Percentiles rank a stretch among this genome's conserved stretches.
Evolutionary conservation across 2,888 invertebrate genomes (phyloP).

Genomic region (Boloria euphrosyne): DNA sequence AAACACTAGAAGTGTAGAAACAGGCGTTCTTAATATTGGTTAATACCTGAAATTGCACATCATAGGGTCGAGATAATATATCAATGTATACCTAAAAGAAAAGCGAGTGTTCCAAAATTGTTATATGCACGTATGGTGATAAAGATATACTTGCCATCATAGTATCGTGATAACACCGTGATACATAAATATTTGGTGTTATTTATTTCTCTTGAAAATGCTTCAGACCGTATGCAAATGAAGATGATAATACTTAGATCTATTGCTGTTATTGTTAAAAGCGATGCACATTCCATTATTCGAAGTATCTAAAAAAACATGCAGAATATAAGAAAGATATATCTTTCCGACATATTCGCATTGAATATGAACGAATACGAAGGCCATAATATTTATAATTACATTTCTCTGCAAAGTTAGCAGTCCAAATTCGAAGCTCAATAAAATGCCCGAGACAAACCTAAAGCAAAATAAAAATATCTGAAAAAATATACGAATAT

Average conservation of each 20-base stretch:
- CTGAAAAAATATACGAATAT: conserved; percentile 23
- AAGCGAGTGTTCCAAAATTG: too few relatives aligned
- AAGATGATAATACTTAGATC: conserved; percentile 47
- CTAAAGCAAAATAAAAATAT: conserved; percentile 44
- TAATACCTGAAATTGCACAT: too few relatives aligned
- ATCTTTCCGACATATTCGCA: not conserved
- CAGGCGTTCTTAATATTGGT: too few relatives aligned
- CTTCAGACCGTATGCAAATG: conserved; percentile 53
- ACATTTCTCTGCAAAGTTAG: conserved; percentile 52
- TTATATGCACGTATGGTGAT: not conserved
- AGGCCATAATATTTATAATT: conserved; percentile 45
- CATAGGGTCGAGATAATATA: too few relatives aligned
- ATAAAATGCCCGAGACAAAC: conserved; percentile 48
- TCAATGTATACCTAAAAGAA: too few relatives aligned
- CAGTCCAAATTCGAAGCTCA: conserved; percentile 53
- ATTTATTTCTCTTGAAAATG: conserved; percentile 55
- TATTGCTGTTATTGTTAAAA: conserved; percentile 43
- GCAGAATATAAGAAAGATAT: not conserved
- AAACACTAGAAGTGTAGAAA: too few relatives aligned
- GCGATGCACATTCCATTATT: conserved; percentile 39
- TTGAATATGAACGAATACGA: not conserved
- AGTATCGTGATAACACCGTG: conserved; percentile 53
- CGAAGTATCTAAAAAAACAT: conserved; percentile 43
- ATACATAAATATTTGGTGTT: conserved; percentile 57
- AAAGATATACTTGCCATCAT: conserved; percentile 48